Conservation (phyloP, 2,113 vertebrate genomes). For the Hystrix cristata region DNA sequence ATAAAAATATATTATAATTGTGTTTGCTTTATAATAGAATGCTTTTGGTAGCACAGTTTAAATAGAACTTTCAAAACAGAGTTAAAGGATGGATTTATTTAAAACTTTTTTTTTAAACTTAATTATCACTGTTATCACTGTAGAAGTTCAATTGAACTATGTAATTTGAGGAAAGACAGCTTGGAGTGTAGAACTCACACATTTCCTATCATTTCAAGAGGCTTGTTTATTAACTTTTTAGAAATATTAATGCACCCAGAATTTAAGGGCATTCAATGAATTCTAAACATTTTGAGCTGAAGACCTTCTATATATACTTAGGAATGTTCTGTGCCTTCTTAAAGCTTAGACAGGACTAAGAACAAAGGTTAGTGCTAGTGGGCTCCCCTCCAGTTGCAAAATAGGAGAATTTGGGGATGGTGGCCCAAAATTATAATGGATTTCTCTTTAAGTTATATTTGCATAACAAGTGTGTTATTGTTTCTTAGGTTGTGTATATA, state of each 20-base stretch:
- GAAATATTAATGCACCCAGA: constrained; percentile 14
- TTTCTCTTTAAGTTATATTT: background rate
- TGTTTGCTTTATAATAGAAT: background rate
- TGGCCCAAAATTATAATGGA: background rate
- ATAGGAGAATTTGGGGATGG: background rate
- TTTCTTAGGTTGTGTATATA: background rate
- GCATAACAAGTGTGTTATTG: background rate
- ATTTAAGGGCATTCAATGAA: background rate
- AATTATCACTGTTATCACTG: constrained; percentile 2
- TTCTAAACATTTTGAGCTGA: background rate
- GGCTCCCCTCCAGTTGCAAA: background rate
- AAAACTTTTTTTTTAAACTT: constrained; percentile 52
- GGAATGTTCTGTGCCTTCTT: background rate
- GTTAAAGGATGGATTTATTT: constrained; percentile 9
- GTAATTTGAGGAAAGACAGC: background rate
- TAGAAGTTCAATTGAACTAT: constrained; percentile 40
- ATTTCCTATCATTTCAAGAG: background rate
- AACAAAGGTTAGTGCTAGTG: background rate
- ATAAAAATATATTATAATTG: background rate
- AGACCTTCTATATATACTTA: background rate
- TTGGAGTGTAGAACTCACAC: background rate
- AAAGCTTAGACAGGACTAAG: background rate
- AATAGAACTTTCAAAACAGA: constrained; percentile 47
- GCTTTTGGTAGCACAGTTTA: constrained; percentile 15
- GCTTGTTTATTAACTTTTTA: constrained; percentile 24